Evolutionary conservation across 2,113 vertebrate genomes (phyloP), one percentile per base, ranked within the genome.

Genomic region (Chaenocephalus aceratus): DNA sequence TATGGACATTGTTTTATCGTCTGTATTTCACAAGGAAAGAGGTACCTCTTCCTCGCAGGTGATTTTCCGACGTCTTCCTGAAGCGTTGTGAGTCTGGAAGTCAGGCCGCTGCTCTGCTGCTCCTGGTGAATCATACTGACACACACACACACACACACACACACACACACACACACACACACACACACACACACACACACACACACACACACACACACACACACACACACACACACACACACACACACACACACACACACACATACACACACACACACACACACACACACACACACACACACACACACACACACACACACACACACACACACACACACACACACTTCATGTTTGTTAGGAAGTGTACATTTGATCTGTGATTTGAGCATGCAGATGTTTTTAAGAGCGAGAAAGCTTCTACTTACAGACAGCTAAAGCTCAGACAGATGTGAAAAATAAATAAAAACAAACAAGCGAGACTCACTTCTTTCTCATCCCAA

Each of bases 1-100:
- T n/a, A n/a, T n/a, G n/a, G n/a, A n/a, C n/a, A n/a, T n/a, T n/a
- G n/a, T n/a, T n/a, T n/a, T n/a, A n/a, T n/a, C n/a, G n/a, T n/a
- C n/a, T n/a, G n/a, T n/a, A n/a, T n/a, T n/a, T n/a, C n/a, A 66
- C 11, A 14, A 9, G 9, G 12, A 18, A 69, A 15, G 34, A 6
- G 34, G 0, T 30, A 70, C 91, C 98, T 97, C 75, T 98, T 99
- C 77, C 97, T 96, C 45, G 96, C 96, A 16, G 98, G 98, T 1
- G 97, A 98, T 77, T 98, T 99, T 54, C 97, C 97, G 67, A 96
- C 88, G 86, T 99, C 98, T 66, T 99, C 98, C 79, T 97, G 98
- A 23, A 99, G 96, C 54, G 96, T 94, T 0, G 94, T 93, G 60
- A 99, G 94, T 82, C 97, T 95, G 74, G 97, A 94, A 54, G 94